Conservation (phyloP, 53 echinoderm and acorn worm species). For the Arbacia lixula region DNA sequence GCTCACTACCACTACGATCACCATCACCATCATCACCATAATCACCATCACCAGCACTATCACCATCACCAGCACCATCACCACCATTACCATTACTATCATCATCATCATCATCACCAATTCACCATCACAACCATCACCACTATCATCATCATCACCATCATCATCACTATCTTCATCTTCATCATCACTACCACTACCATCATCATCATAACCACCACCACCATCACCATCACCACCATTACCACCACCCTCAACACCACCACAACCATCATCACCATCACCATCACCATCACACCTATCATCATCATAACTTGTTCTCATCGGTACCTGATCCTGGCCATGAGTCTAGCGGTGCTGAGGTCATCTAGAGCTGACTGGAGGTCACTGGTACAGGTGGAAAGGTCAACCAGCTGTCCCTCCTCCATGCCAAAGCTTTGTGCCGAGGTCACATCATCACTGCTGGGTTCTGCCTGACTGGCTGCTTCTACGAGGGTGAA, state of each 20-base stretch:
- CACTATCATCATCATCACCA: constrained; percentile 28
- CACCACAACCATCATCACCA: neutral
- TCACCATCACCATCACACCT: neutral
- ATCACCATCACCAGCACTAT: neutral
- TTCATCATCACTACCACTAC: neutral
- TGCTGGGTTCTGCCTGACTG: neutral
- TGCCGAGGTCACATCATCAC: neutral
- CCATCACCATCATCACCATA: neutral
- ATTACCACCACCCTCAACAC: neutral
- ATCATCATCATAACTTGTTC: neutral
- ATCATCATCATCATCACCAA: constrained; percentile 14
- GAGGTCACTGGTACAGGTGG: constrained; percentile 37
- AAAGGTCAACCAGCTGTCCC: constrained; percentile 39
- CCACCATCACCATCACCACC: neutral
- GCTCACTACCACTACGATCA: too few species aligned
- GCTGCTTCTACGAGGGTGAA: neutral
- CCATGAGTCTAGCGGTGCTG: constrained; percentile 55
- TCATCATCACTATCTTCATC: constrained; percentile 3
- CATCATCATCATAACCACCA: neutral
- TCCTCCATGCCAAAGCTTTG: constrained; percentile 32
- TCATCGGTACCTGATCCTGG: constrained; percentile 36
- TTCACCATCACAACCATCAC: constrained; percentile 24
- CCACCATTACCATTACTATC: neutral
- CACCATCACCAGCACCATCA: neutral
- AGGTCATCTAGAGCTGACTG: constrained; percentile 48